Conservation (phyloP, 2,888 invertebrate genomes). For the Cheilosia grossa region DNA sequence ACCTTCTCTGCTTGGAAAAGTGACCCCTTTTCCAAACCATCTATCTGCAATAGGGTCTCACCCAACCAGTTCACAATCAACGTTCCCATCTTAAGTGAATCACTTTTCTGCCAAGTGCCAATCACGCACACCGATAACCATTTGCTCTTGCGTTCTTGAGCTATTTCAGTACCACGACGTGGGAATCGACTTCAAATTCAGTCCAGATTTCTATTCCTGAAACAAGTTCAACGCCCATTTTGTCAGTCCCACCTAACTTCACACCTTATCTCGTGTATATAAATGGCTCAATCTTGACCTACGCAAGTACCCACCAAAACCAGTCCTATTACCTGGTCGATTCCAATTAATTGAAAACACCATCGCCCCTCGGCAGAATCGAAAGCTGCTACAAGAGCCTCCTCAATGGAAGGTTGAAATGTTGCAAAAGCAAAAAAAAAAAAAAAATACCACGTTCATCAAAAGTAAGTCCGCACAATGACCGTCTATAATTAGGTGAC, state of each 20-base stretch:
- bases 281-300: conserved; percentile 47
- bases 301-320: conserved; percentile 37
- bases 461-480: conserved; percentile 32
- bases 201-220: conserved; percentile 35
- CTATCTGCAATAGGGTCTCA: not conserved
- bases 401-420: not conserved
- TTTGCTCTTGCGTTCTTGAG: conserved; percentile 2
- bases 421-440: not conserved
- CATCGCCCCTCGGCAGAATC: not conserved
- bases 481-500: conserved; percentile 17
- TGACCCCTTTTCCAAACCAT: conserved; percentile 8
- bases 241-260: conserved; percentile 1
- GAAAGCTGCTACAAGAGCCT: conserved; percentile 1
- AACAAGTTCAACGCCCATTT: not conserved
- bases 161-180: conserved; percentile 41
- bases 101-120: conserved; percentile 14
- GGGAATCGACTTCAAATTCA: conserved; percentile 31
- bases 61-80: conserved; percentile 20
- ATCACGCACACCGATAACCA: conserved; percentile 19
- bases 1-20: not conserved
- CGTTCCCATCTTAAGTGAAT: conserved; percentile 19
- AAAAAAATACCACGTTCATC: not conserved
- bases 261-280: not conserved
- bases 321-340: not conserved
- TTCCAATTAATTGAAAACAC: conserved; percentile 35